Conservation (phyloP, 2,797 vertebrate genomes). For the Myotis pilosus region DNA sequence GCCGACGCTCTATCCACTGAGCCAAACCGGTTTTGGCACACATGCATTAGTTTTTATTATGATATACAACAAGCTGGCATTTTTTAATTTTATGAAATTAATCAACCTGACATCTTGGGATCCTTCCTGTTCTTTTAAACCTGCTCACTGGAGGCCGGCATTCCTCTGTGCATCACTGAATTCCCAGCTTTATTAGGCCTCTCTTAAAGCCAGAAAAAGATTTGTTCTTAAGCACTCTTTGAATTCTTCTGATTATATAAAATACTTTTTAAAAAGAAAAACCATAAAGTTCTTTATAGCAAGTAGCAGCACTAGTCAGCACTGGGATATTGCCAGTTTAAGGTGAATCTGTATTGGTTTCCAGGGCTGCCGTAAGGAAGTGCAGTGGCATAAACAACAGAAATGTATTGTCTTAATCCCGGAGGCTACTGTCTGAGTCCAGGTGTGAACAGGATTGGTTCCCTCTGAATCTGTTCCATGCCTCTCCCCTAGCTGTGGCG, state of each 20-base stretch:
- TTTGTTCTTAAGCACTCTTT: neutral
- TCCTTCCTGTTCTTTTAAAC: neutral
- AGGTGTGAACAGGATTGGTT: neutral
- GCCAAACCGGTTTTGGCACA: no score
- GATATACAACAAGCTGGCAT: neutral
- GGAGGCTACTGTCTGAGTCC: neutral
- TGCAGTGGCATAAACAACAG: neutral
- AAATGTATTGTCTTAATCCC: neutral
- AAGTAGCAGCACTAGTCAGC: neutral
- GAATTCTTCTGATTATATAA: neutral
- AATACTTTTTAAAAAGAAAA: neutral
- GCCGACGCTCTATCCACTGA: no score
- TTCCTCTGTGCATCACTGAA: neutral
- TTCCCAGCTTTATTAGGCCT: neutral
- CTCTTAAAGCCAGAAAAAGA: neutral
- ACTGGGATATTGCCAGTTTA: neutral
- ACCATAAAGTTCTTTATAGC: neutral
- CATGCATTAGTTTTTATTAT: neutral
- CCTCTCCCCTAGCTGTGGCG: neutral
- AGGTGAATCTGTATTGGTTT: neutral
- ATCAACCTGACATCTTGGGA: neutral
- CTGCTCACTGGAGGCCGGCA: neutral
- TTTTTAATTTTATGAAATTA: neutral
- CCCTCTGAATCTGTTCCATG: neutral
- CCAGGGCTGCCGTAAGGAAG: neutral